These are phyloP conservation scores for Tipula lateralis DNA, from an alignment of 2,888 invertebrate genomes.

Conservation along the genomic window DNA sequence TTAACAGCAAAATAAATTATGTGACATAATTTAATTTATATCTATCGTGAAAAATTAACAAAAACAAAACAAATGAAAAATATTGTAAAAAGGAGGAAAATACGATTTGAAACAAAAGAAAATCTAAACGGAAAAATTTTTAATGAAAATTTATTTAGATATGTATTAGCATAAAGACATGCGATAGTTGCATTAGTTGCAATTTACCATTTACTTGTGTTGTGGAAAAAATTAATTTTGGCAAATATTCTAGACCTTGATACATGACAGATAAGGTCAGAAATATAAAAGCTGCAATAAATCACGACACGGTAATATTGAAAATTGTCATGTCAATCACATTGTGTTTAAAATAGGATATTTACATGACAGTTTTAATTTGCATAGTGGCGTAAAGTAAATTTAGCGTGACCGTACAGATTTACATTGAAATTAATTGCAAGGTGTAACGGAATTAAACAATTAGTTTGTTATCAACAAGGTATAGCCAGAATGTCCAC, in stretches of 20 bases:
- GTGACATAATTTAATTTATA: background rate
- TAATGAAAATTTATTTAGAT: background rate
- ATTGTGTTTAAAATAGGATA: background rate
- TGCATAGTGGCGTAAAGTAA: background rate
- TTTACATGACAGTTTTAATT: background rate
- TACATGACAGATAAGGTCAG: background rate
- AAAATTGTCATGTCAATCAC: background rate
- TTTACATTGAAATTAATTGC: background rate
- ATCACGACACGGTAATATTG: background rate
- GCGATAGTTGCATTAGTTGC: conserved; percentile 11
- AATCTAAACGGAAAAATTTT: background rate
- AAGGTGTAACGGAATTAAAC: background rate
- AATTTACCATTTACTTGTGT: background rate
- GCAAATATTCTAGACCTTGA: background rate
- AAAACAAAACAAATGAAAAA: background rate
- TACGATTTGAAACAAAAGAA: background rate
- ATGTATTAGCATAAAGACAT: background rate
- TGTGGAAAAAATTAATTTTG: background rate
- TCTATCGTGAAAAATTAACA: background rate
- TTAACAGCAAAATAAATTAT: background rate
- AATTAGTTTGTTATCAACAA: background rate
- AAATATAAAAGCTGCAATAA: background rate
- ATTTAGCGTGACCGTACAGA: background rate
- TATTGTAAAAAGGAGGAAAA: background rate
- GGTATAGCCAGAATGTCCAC: background rate